A percentile compares a stretch with the other conserved stretches of the same genome.
These are phyloP conservation scores for Elmis aenea DNA, from an alignment of 2,888 invertebrate genomes.

Conservation along the genomic window DNA sequence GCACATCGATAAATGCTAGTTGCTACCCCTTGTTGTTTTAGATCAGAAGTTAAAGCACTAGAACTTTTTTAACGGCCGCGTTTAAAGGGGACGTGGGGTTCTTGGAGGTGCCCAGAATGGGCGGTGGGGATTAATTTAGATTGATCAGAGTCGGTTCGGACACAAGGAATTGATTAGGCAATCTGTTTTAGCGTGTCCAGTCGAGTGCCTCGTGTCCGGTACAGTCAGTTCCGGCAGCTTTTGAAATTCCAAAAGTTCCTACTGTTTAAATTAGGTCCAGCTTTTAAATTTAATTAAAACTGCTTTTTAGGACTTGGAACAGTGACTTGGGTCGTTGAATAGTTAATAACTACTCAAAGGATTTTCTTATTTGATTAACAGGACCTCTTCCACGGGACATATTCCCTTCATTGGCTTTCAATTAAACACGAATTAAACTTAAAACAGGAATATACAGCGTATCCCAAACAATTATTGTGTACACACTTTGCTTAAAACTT, in stretches of 20 bases:
- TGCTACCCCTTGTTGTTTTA: constrained; percentile 9
- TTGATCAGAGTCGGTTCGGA: constrained; percentile 49
- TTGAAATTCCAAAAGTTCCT: neutral
- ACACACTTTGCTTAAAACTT: too few relatives aligned
- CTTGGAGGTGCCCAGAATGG: constrained; percentile 30
- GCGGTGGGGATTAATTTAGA: constrained; percentile 50
- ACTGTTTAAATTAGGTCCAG: neutral
- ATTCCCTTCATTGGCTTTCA: too few relatives aligned
- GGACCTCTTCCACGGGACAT: too few relatives aligned
- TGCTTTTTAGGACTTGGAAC: too few relatives aligned
- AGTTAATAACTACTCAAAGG: too few relatives aligned
- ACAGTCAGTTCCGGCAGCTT: constrained; percentile 22
- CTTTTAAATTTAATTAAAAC: neutral
- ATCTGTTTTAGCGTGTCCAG: constrained; percentile 50
- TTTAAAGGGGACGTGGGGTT: constrained; percentile 34
- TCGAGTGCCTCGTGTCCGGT: constrained; percentile 46
- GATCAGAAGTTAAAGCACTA: constrained; percentile 15
- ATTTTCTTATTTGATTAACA: too few relatives aligned
- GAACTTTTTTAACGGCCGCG: constrained; percentile 42
- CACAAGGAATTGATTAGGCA: constrained; percentile 52
- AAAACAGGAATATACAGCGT: too few relatives aligned
- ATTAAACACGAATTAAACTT: too few relatives aligned
- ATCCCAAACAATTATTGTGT: too few relatives aligned
- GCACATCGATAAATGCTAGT: too few relatives aligned
- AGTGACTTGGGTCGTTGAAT: too few relatives aligned